phyloP scores from a whole-genome alignment of 1,140 invertebrate species.

The Lasioglossum baleicum region DNA sequence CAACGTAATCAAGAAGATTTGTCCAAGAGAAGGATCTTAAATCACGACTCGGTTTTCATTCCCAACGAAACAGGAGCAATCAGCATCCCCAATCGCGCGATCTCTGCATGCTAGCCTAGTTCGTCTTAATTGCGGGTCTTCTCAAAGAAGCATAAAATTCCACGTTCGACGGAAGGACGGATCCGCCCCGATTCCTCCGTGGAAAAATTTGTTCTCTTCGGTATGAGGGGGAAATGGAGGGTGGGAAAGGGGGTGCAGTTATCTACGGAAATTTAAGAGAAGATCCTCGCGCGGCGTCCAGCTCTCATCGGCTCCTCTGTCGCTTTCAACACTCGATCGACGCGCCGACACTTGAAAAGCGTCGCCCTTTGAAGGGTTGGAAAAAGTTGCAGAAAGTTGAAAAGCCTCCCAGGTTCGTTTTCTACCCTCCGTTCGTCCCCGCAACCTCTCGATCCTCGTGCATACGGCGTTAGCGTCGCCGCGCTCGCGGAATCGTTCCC shows the following conservation, averaged over 20 bases:
- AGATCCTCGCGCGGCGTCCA: not conserved
- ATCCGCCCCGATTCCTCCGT: not conserved
- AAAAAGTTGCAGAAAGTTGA: conserved; percentile 51
- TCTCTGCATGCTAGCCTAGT: not conserved
- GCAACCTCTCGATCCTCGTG: not conserved
- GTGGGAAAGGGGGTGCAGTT: not conserved
- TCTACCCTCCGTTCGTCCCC: not conserved
- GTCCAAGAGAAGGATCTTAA: no score
- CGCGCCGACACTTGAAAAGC: not conserved
- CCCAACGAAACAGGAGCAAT: no score
- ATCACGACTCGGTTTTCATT: no score
- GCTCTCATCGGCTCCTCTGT: not conserved
- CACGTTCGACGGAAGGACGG: not conserved
- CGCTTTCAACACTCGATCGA: not conserved
- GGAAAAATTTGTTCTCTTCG: not conserved
- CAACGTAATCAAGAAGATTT: no score
- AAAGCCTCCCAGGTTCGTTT: conserved; percentile 8
- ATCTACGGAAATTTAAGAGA: not conserved
- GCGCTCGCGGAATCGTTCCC: conserved; percentile 37
- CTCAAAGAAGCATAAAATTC: not conserved
- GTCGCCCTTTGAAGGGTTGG: conserved; percentile 41
- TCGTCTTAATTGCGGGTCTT: not conserved
- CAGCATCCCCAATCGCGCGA: no score
- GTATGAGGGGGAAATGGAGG: no score
- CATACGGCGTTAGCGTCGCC: not conserved